Evolutionary conservation across 1,140 invertebrate genomes (phyloP), one percentile per base, ranked within the genome.

Genomic region (Apis dorsata): DNA sequence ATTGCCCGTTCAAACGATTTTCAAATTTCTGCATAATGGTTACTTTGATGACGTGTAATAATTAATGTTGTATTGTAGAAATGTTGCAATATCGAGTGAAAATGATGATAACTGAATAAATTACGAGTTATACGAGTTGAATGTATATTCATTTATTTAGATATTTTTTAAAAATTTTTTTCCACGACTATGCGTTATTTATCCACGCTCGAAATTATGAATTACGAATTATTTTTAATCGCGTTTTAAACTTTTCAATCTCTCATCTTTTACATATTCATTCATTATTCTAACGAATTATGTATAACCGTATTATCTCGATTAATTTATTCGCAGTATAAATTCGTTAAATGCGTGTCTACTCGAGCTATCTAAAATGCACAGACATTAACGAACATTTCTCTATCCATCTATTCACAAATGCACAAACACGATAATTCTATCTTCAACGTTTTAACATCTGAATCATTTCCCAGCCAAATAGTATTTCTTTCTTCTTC

Each of bases 211-310:
- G 13, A 73, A 10, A 28, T 55, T 44, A n/a, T n/a, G 24, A 59
- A 62, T 63, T 49, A 49, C 19, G n/a, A 62, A 60, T 75, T 75
- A 75, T 24, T 24, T 60, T 21, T 55, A 55, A 44, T 66, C 55
- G 19, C 17, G n/a, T 76, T 65, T 65, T 1, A 28, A 51, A 13
- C 49, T 76, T 24, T 65, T 76, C 19, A n/a, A 53, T 59, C 10
- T 49, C 49, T 75, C 72, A 60, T 49, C 8, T 8, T 11, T 13
- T 13, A 8, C 21, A 4, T 19, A 21, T 4, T 9, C 57, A 17
- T 75, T 62, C 69, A 24, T 75, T 75, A 75, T 75, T 75, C 72
- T 17, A 75, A 75, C 34, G 17, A 19, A 62, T 49, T 75, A 49
- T 62, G 72, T 12, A 62, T 49, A 49, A 62, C 28, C 59, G 57